Percentiles rank a stretch among this genome's conserved stretches.
phyloP scores from a whole-genome alignment of 2,888 invertebrate species.

The Diaphora mendica region DNA sequence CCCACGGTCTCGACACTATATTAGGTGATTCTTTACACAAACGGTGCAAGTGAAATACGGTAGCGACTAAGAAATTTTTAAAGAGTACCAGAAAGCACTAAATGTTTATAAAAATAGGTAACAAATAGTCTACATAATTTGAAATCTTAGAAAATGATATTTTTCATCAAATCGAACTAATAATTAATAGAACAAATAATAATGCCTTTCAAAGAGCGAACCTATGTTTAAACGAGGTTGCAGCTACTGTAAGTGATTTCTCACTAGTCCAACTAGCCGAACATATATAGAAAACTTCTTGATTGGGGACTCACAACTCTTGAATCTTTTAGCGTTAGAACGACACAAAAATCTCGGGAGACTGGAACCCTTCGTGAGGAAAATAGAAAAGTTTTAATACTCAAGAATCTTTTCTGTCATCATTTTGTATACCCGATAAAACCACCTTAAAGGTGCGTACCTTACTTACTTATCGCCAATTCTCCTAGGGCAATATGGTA shows the following conservation, averaged over 20 bases:
- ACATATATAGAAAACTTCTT: constrained; percentile 46
- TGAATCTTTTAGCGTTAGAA: constrained; percentile 57
- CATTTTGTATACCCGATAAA: constrained; percentile 48
- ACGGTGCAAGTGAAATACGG: constrained; percentile 37
- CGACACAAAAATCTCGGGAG: constrained; percentile 50
- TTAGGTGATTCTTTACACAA: constrained; percentile 55
- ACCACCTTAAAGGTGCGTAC: constrained; percentile 33
- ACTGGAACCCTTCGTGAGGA: constrained; percentile 51
- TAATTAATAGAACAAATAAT: neutral
- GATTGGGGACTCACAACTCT: constrained; percentile 50
- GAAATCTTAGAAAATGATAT: neutral
- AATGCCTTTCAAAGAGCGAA: constrained; percentile 25
- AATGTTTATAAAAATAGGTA: neutral
- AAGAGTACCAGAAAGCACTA: neutral
- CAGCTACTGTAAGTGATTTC: constrained; percentile 23
- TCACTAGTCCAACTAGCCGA: constrained; percentile 22
- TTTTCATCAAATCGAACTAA: neutral
- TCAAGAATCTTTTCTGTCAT: constrained; percentile 51
- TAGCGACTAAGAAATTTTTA: constrained; percentile 19
- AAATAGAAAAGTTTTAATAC: constrained; percentile 57
- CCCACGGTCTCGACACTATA: constrained; percentile 48
- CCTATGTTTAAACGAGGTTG: constrained; percentile 13
- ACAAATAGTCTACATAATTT: neutral
- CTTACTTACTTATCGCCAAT: constrained; percentile 11
- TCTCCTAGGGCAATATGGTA: constrained; percentile 15